These are phyloP conservation scores for Muntiacus reevesi DNA, from an alignment of 2,113 vertebrate species.

Conservation along the genomic window DNA sequence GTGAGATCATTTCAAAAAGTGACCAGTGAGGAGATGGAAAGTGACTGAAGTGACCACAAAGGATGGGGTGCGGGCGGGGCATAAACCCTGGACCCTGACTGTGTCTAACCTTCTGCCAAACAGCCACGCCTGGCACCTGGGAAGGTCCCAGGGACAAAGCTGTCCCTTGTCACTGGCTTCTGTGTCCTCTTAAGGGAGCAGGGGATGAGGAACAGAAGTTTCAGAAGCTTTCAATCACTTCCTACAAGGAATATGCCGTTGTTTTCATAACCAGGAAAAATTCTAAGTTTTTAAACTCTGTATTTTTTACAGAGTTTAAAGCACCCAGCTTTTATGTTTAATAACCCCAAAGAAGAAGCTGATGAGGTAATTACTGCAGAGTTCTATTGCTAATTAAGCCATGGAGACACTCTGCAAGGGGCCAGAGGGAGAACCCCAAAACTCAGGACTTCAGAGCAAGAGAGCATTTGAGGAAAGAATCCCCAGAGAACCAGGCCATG, in stretches of 20 bases:
- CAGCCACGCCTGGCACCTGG: background rate
- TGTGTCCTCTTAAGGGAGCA: rapidly evolving
- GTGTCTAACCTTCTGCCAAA: background rate
- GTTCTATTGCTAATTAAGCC: constrained; percentile 2
- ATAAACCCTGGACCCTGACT: background rate
- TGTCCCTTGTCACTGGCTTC: background rate
- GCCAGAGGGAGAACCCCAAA: background rate
- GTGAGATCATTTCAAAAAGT: background rate
- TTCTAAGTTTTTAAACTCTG: background rate
- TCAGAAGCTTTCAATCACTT: background rate
- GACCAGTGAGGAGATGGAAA: background rate
- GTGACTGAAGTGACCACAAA: background rate
- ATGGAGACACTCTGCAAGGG: background rate
- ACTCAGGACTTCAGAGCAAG: background rate
- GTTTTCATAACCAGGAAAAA: background rate
- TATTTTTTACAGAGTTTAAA: background rate
- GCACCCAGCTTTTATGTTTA: constrained; percentile 38
- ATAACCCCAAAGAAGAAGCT: constrained; percentile 37
- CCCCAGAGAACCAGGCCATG: rapidly evolving
- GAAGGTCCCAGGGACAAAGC: background rate
- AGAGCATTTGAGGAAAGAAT: background rate
- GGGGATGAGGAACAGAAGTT: background rate
- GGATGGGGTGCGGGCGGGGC: rapidly evolving
- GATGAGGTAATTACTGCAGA: constrained; percentile 6
- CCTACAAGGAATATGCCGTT: background rate